Evolutionary conservation across 2,113 vertebrate genomes (phyloP), one percentile per base, ranked within the genome.

Genomic region (Pavo muticus): DNA sequence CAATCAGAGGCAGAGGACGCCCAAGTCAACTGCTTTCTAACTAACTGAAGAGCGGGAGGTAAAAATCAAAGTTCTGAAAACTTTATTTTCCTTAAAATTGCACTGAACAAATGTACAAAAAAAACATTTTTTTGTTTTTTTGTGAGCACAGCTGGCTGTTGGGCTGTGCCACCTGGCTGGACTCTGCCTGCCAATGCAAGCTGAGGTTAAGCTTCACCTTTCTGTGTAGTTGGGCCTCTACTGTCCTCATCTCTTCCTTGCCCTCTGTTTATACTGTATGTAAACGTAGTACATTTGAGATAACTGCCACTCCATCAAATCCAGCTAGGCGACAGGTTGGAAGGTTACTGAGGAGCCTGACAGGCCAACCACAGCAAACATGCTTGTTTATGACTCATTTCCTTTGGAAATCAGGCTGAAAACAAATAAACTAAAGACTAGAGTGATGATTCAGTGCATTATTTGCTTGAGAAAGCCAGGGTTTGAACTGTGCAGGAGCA

Each of bases 321-420:
- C 0, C 2, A 75, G 39, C 8, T 59, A 45, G 78, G 42, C 73
- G 81, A 56, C 32, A 94, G 87, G 65, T 89, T 39, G 81, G 50
- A 84, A 88, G 85, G 78, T 61, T 92, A 80, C 11, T 40, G 44
- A 85, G 35, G 12, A 44, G n/a, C 57, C 48, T 65, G 81, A 87
- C 39, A 72, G 37, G 65, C 64, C 68, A 84, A 80, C 37, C 40
- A 56, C 74, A 72, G 74, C 63, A 91, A 87, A 79, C 54, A 70
- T 40, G 75, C 8, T 14, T 77, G 72, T 39, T 84, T 65, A n/a
- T 37, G 65, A 94, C 39, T 96, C 68, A 57, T 56, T 91, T 84
- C 57, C 74, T 92, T 74, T 60, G 70, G 56, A 91, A 88, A 84
- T 81, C 32, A 64, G 56, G 44, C 52, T 78, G 63, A 84, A 95